Base-by-base conservation (phyloP, 2,888 invertebrate species). In the Odontocerum albicorne region DNA sequence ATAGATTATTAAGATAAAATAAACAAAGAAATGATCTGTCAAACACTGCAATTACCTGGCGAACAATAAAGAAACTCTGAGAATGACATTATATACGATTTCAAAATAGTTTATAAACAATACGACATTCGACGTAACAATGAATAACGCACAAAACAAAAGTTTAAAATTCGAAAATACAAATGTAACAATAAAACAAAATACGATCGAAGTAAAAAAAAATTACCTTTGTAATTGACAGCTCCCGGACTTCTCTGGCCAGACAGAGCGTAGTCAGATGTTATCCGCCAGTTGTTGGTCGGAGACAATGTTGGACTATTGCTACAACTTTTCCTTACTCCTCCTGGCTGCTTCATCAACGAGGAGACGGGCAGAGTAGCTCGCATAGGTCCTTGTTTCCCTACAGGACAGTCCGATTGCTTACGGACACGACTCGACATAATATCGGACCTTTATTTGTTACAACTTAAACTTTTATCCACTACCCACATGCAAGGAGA, bases 351-450 rank as follows among this genome's bases (percentile, higher is more conserved):
- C 67, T 86, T 82, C 70, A 88, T 77, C 61, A 88, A 80, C 55
- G 87, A 87, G 50, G 86, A 84, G 66, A 88, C 86, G 64, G 88
- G 88, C 68, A 89, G 75, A 57, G 88, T 88, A 55, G 88, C 88
- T 70, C 86, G 82, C 83, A 88, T 83, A 63, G 88, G 88, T 50
- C 87, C 87, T 64, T 78, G 77, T 69, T 81, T 79, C 57, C 72
- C 70, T 64, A 67, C 72, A 61, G 82, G 80, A 68, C 82, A 83
- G 66, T 86, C 86, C 55, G 86, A 83, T 67, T 85, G 84, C 74
- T 85, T 86, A 65, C 85, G 81, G 64, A 82, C 80, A 65, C 82
- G 80, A 65, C 80, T 76, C 68, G 82, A 82, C 82, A 83, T 83
- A 49, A 13, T 33, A 12, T 35, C 19, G 22, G 16, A 13, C 40